Percentiles rank a stretch among this genome's conserved stretches.
Evolutionary conservation across 1,140 invertebrate genomes (phyloP).

Genomic region (Calephelis nemesis): DNA sequence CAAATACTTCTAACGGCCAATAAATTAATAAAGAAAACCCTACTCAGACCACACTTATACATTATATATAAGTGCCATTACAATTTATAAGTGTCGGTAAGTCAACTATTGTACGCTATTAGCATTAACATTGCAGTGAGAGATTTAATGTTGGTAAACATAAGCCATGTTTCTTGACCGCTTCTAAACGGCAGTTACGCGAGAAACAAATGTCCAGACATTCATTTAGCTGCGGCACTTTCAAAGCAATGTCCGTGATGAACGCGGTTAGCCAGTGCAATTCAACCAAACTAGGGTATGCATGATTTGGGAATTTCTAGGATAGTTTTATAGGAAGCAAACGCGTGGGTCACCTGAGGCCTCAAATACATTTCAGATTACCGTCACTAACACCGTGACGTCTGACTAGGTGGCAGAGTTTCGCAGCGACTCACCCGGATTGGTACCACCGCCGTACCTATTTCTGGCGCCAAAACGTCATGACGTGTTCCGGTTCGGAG

Average conservation of each 20-base stretch:
- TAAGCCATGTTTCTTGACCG: slow-evolving; percentile 26
- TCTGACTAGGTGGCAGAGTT: too few species aligned
- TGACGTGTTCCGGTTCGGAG: too few species aligned
- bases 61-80: neutral
- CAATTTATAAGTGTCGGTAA: slow-evolving; percentile 6
- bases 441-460: too few species aligned
- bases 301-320: slow-evolving; percentile 11
- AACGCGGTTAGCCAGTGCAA: slow-evolving; percentile 5
- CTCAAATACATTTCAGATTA: too few species aligned
- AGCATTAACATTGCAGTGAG: slow-evolving; percentile 6
- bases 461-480: too few species aligned
- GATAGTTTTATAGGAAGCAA: neutral
- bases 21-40: neutral
- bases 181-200: slow-evolving; percentile 24
- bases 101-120: neutral
- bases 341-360: too few species aligned
- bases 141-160: slow-evolving; percentile 21
- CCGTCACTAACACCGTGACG: too few species aligned
- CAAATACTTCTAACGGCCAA: neutral
- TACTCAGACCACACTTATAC: neutral
- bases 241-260: slow-evolving; percentile 40
- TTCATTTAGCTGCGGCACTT: slow-evolving; percentile 30
- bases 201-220: slow-evolving; percentile 31
- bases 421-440: too few species aligned
- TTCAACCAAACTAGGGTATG: neutral